Evolutionary conservation across 2,113 vertebrate species (phyloP), one percentile per base, ranked within the genome.

Genomic region (Macheiramphus alcinus): DNA sequence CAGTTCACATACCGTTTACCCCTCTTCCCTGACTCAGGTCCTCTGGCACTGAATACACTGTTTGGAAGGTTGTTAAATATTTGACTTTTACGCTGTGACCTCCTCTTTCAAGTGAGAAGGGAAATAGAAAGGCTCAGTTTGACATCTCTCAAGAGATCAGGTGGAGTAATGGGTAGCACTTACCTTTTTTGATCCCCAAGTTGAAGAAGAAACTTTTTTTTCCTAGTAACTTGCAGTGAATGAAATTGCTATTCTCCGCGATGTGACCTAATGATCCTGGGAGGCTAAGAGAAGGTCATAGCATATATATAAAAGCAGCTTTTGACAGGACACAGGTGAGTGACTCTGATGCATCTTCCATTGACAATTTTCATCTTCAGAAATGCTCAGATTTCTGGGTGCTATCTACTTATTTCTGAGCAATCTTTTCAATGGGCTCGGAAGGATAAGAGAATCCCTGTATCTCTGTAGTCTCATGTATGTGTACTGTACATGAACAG

Each of bases 41-140:
- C 59, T 83, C 56, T 65, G 82, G 42, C 61, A 31, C 27, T 36
- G 47, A 87, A 70, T 14, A 7, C 40, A 6, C 11, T 66, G 34
- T 66, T 87, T 75, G 76, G 68, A 84, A 50, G 34, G 47, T 21
- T 92, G 86, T 79, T 91, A 86, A 96, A 93, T 95, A 84, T 88
- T 94, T 93, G 95, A 42, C 34, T 86, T 86, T 59, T 32, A 27
- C 3, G 3, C 42, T 61, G 34, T 91, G 90, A 93, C 79, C 87
- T 96, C 67, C 81, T 63, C 84, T 94, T 96, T 80, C 80, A 90
- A 91, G 72, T 31, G 61, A 67, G 84, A 72, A 73, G 52, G 48
- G 88, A 67, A 87, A 52, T 13, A 42, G 62, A 85, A 93, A 71
- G 23, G 38, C 45, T 87, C 55, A 9, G 56, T 82, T 89, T 75